phyloP scores from a whole-genome alignment of 2,888 invertebrate genomes.

The Parnassius orleans region DNA sequence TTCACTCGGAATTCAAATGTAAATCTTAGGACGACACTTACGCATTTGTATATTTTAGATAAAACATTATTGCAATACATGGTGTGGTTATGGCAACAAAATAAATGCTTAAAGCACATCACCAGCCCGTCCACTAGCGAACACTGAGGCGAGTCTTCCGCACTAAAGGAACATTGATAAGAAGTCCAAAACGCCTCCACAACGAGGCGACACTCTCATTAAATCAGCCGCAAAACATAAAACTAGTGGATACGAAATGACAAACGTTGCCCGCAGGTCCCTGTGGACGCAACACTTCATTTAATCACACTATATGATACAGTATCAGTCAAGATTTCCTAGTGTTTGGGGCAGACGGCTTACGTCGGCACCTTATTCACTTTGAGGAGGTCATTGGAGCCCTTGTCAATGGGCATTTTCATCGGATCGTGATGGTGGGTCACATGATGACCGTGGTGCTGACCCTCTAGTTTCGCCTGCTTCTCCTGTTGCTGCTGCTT shows the following conservation, averaged over 20 bases:
- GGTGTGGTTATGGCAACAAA: constrained; percentile 81
- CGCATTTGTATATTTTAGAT: constrained; percentile 76
- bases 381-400: constrained; percentile 87
- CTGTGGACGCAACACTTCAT: constrained; percentile 73
- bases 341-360: constrained; percentile 65
- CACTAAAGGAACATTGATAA: constrained; percentile 77
- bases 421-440: constrained; percentile 88
- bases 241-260: constrained; percentile 79
- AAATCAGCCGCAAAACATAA: constrained; percentile 73
- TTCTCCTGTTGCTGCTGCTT: constrained; percentile 94
- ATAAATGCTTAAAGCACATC: constrained; percentile 82
- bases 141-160: constrained; percentile 72
- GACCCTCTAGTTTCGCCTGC: constrained; percentile 88
- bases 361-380: constrained; percentile 90
- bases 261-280: constrained; percentile 68
- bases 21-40: constrained; percentile 74
- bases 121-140: constrained; percentile 75
- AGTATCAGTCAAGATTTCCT: constrained; percentile 76
- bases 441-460: constrained; percentile 86
- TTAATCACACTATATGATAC: constrained; percentile 79
- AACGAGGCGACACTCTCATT: constrained; percentile 56
- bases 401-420: constrained; percentile 87
- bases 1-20: constrained; percentile 66
- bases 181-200: constrained; percentile 63
- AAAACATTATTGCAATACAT: constrained; percentile 80